These are phyloP conservation scores for Diceros bicornis DNA, from an alignment of 2,797 vertebrate species.

Conservation along the genomic window DNA sequence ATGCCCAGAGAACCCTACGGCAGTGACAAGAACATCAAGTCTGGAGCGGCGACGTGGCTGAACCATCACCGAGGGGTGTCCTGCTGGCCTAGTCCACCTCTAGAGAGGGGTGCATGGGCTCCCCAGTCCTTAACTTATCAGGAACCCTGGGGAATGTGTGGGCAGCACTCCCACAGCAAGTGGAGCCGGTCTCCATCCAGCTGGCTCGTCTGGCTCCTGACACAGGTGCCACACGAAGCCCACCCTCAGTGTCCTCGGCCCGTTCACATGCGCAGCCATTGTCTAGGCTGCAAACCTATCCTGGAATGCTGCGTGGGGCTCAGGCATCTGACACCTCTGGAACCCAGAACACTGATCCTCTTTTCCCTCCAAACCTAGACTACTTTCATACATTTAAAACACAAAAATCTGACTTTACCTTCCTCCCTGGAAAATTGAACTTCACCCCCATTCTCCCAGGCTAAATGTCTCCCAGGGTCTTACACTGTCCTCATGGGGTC, in stretches of 20 bases:
- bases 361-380: background rate
- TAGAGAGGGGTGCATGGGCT: background rate
- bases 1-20: background rate
- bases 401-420: background rate
- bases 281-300: background rate
- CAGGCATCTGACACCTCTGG: background rate
- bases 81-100: background rate
- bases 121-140: background rate
- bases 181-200: background rate
- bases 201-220: background rate
- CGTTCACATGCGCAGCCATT: fast-evolving
- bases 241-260: background rate
- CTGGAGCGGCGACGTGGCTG: background rate
- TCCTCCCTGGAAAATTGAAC: background rate
- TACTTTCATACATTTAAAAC: background rate
- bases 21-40: fast-evolving
- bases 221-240: too few species aligned
- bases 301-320: background rate
- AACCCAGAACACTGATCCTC: background rate
- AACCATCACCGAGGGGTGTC: background rate
- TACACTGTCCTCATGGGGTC: background rate
- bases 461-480: background rate
- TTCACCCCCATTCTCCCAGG: background rate
- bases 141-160: background rate
- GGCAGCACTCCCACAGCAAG: background rate